phyloP scores from a whole-genome alignment of 2,113 vertebrate species.

The Numida meleagris region DNA sequence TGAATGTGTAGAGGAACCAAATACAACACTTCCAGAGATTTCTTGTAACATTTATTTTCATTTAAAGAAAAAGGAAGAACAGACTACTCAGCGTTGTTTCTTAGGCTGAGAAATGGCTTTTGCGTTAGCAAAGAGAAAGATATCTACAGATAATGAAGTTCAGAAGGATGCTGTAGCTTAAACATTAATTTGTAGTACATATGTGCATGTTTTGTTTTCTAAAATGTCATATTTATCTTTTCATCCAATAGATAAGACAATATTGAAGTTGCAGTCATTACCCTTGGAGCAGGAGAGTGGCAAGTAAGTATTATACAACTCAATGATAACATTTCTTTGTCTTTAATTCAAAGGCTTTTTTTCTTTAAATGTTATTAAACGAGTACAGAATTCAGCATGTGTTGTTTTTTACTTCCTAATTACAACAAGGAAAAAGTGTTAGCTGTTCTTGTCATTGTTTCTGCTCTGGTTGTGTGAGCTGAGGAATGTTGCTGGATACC shows the following conservation, averaged over 20 bases:
- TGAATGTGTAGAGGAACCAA: background rate
- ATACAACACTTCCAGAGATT: background rate
- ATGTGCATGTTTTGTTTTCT: background rate
- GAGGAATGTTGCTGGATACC: background rate
- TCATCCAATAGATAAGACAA: constrained; percentile 47
- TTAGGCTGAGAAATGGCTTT: background rate
- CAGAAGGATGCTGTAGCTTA: background rate
- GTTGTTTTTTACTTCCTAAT: background rate
- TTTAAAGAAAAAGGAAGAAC: background rate
- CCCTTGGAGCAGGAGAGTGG: background rate
- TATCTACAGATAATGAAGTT: background rate
- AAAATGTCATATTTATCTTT: constrained; percentile 5
- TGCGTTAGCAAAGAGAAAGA: background rate
- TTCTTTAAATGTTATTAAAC: background rate
- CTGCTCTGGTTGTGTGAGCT: background rate
- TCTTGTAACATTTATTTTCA: background rate
- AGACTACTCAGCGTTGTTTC: background rate
- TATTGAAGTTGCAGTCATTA: constrained; percentile 64
- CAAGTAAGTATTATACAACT: constrained; percentile 59
- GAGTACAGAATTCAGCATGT: background rate
- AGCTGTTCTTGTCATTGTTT: background rate
- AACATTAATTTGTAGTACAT: background rate
- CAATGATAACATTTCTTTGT: background rate
- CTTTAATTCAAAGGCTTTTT: background rate
- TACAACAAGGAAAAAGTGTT: too few species aligned